Conservation (phyloP, 2,113 vertebrate genomes). For the Chamaetylas fuelleborni region DNA sequence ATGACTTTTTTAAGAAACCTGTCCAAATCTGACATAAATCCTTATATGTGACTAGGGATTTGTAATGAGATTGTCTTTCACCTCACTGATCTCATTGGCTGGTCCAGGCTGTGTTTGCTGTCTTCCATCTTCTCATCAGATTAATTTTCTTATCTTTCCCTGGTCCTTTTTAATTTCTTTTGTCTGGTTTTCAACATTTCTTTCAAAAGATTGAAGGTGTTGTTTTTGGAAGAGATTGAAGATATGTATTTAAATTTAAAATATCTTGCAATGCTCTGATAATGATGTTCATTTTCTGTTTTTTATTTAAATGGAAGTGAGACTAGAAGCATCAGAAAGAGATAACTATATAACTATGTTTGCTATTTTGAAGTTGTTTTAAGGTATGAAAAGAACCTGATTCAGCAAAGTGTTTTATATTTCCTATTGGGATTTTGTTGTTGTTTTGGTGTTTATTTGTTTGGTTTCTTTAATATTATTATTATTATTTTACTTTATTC, state of each 20-base stretch:
- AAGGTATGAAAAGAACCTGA: neutral
- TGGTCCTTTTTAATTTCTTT: neutral
- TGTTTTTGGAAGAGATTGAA: constrained; percentile 9
- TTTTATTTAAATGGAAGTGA: neutral
- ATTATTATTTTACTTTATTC: neutral
- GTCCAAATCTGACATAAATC: constrained; percentile 10
- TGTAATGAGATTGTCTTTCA: constrained; percentile 22
- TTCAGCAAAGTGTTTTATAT: neutral
- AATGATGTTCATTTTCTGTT: neutral
- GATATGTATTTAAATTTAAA: neutral
- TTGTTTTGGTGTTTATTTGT: neutral
- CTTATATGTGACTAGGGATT: neutral
- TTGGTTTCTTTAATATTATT: too few species aligned
- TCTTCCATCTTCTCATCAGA: neutral
- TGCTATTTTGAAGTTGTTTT: neutral
- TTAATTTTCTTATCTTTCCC: neutral
- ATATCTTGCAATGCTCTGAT: neutral
- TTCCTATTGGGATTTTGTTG: neutral
- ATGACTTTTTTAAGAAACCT: neutral
- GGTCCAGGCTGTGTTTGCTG: neutral
- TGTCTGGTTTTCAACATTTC: neutral
- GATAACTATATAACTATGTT: neutral
- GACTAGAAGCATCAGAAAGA: neutral
- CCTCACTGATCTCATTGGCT: neutral
- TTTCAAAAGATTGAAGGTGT: neutral